Base-by-base conservation (phyloP, 2,888 invertebrate genomes). In the Trissolcus japonicus region DNA sequence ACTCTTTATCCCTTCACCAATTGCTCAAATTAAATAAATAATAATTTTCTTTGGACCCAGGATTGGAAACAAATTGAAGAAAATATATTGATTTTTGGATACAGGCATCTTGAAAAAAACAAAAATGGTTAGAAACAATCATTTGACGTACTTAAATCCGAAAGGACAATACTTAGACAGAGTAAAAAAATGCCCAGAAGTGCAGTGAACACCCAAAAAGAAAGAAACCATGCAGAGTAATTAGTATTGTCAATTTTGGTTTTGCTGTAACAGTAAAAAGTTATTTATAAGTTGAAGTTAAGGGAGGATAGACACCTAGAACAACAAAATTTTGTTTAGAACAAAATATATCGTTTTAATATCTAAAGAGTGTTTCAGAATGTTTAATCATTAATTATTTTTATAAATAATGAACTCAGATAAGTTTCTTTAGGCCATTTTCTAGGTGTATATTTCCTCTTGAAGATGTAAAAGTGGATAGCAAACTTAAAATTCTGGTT, bases 201-300 rank as follows among this genome's bases (percentile, higher is more conserved):
- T 63, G 77, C 59, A 51, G 73, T 55, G 40, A 77, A 63, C 54
- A 73, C 46, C 77, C 67, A 77, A 60, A 77, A 77, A 57, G 54
- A 53, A 66, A 73, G 48, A 40, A 74, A 67, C 62, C 73, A 78
- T 65, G 68, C 40, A 65, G 56, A 53, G n/a, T 50, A 41, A 51
- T 14, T 53, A 57, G 71, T 61, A 66, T 72, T 54, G 59, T 72
- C 71, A 63, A 43, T 62, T 66, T 65, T 46, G 53, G 56, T 50
- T 43, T 59, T 62, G 29, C 76, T 76, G 76, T 48, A 76, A 76
- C 71, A 76, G n/a, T 67, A 29, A 50, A 67, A 51, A 35, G 46
- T 59, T 35, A 35, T 11, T 3, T 35, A 35, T 11, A 7, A 11
- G 6, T 7, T 35, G 35, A 35, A 11, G 35, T 35, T 25, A 35